Base-by-base conservation (phyloP, 37 sponge, comb jelly and placozoan genomes). In the Theonella swinhoei region DNA sequence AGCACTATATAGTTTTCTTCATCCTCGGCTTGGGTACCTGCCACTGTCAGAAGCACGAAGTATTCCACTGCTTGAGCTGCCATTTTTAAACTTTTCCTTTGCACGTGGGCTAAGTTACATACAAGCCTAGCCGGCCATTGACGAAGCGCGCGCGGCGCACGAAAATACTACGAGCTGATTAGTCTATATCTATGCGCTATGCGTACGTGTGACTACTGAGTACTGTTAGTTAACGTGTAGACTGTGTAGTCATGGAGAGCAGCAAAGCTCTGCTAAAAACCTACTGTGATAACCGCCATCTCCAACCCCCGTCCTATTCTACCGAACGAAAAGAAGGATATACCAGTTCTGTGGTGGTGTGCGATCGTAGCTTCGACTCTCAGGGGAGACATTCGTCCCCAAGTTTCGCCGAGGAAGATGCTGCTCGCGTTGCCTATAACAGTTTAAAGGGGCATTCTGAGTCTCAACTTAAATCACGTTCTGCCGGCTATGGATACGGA, bases 401-500 rank as follows among this genome's bases (percentile, higher is more conserved):
- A 80, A 93, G 88, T 37, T 65, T 29, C 25, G 93, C 93, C 33
- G 89, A 93, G 37, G 47, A 88, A 36, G 84, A 85, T 59, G 93
- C 81, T 9, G 93, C 93, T 0, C 64, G 74, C 20, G 83, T 72
- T 30, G 39, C 36, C 7, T 20, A 29, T 3, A 4, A 33, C 24
- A 64, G 30, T 33, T 3, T 41, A n/a, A 75, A 11, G 54, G 30
- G 9, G 22, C 30, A 29, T 24, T 24, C 54, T 31, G 54, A 65
- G 30, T 23, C 66, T 65, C 66, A 5, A 11, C 5, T 26, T 26
- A 24, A 8, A 20, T 24, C 24, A 23, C 30, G 32, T 33, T 68
- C 34, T 31, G 30, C 34, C 3, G 30, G 33, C 1, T 20, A 7
- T 20, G 9, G 34, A 7, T 4, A 30, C 69, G 9, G 33, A 2